Percentiles rank a stretch among this genome's conserved stretches.
phyloP scores from a whole-genome alignment of 2,888 invertebrate genomes.

The Sarcophaga caerulescens region DNA sequence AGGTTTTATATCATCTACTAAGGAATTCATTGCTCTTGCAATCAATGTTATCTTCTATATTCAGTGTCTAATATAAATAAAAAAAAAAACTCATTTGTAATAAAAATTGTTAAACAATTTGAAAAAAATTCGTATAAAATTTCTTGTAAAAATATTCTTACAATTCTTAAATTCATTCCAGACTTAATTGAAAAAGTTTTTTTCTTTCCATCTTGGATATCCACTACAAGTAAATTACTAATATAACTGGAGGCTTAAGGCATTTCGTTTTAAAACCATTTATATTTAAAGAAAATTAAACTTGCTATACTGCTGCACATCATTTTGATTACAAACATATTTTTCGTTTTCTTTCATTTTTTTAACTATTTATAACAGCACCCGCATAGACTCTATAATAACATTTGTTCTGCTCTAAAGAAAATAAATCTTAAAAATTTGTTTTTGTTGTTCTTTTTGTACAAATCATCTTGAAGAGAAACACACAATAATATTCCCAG shows the following conservation, averaged over 20 bases:
- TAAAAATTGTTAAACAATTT: too few relatives aligned
- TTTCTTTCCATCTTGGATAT: neutral
- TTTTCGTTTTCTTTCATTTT: neutral
- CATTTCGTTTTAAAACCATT: neutral
- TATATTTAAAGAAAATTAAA: slow-evolving; percentile 15
- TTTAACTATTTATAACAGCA: slow-evolving; percentile 33
- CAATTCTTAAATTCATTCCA: neutral
- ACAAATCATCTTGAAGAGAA: slow-evolving; percentile 39
- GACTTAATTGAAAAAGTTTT: neutral
- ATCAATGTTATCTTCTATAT: too few relatives aligned
- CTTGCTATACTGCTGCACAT: slow-evolving; percentile 12
- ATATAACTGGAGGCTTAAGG: slow-evolving; percentile 22
- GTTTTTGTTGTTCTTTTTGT: too few relatives aligned
- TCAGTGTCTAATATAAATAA: too few relatives aligned
- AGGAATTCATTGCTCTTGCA: too few relatives aligned
- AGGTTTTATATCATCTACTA: too few relatives aligned
- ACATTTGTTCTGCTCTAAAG: neutral
- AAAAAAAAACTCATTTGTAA: too few relatives aligned
- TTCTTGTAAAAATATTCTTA: too few relatives aligned
- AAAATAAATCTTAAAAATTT: slow-evolving; percentile 21
- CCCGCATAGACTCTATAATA: slow-evolving; percentile 41
- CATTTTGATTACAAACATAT: neutral
- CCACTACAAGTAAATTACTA: neutral
- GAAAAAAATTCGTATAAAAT: too few relatives aligned
- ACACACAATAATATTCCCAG: slow-evolving; percentile 60